phyloP scores from a whole-genome alignment of 1,140 invertebrate genomes.

The Heliothis subflexa region DNA sequence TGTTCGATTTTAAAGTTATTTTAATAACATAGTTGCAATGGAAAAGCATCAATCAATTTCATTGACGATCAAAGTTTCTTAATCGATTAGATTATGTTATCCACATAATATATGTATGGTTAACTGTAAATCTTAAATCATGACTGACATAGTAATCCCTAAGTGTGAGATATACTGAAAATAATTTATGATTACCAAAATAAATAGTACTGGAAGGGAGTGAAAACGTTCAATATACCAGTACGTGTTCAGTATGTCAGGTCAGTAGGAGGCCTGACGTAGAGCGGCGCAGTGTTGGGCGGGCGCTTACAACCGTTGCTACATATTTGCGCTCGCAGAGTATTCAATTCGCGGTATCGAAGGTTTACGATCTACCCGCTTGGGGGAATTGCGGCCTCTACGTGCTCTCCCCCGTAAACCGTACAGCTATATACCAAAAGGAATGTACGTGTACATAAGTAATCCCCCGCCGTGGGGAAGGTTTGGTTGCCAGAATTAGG shows the following conservation, averaged over 20 bases:
- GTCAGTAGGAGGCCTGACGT: neutral
- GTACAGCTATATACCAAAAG: constrained; percentile 69
- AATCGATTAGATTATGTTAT: neutral
- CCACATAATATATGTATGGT: neutral
- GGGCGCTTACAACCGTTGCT: constrained; percentile 60
- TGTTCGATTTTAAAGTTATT: constrained; percentile 7
- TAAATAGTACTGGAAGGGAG: neutral
- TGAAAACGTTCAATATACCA: neutral
- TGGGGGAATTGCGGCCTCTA: constrained; percentile 77
- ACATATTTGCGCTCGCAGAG: constrained; percentile 66
- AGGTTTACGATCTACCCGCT: constrained; percentile 79
- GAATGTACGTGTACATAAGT: constrained; percentile 68
- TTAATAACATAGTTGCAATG: neutral
- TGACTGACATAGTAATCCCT: no score
- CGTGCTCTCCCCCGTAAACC: constrained; percentile 67
- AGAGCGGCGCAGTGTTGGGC: constrained; percentile 51
- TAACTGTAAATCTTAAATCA: no score
- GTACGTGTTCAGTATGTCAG: constrained; percentile 20
- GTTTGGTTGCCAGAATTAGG: constrained; percentile 71
- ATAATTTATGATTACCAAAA: neutral
- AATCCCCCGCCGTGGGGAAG: constrained; percentile 62
- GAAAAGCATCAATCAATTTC: constrained; percentile 12
- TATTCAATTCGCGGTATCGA: constrained; percentile 80
- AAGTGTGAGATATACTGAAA: no score
- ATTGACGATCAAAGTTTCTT: neutral